These are phyloP conservation scores for Lacerta agilis DNA, from an alignment of 2,797 vertebrate species.

Conservation along the genomic window DNA sequence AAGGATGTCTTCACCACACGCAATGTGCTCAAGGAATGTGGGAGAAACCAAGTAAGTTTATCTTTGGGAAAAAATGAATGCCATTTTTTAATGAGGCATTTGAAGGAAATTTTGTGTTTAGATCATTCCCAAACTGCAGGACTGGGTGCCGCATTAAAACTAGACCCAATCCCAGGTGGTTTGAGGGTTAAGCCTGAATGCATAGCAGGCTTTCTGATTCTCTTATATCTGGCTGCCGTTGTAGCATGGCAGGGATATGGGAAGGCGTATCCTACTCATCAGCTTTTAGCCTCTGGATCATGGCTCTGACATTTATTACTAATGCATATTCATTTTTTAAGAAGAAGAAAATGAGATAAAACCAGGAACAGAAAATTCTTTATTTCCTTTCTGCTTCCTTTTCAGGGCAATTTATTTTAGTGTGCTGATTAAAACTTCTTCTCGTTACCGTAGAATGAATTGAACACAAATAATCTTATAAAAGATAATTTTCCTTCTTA, in stretches of 20 bases:
- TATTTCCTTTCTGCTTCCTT: conserved; percentile 33
- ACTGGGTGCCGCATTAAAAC: not conserved
- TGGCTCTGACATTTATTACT: not conserved
- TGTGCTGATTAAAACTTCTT: conserved; percentile 36
- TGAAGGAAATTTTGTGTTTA: not conserved
- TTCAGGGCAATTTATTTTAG: conserved; percentile 40
- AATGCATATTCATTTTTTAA: not conserved
- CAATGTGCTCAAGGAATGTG: not conserved
- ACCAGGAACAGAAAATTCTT: conserved; percentile 21
- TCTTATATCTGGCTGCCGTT: not conserved
- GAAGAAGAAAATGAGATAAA: conserved; percentile 27
- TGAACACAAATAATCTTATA: conserved; percentile 41
- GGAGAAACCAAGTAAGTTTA: not conserved
- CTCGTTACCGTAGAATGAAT: conserved; percentile 26
- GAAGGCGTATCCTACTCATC: not conserved
- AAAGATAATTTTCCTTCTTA: conserved; percentile 39
- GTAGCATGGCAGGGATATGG: not conserved
- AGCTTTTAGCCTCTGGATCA: not conserved
- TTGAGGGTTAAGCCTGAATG: not conserved
- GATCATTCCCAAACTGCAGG: not conserved
- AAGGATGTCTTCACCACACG: not conserved
- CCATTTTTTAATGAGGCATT: not conserved
- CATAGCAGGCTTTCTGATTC: not conserved
- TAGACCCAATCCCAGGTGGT: not conserved
- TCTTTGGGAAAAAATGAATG: not conserved